Percentiles rank a stretch among this genome's conserved stretches.
phyloP scores from a whole-genome alignment of 2,888 invertebrate species.

The Malthinus seriepunctatus region DNA sequence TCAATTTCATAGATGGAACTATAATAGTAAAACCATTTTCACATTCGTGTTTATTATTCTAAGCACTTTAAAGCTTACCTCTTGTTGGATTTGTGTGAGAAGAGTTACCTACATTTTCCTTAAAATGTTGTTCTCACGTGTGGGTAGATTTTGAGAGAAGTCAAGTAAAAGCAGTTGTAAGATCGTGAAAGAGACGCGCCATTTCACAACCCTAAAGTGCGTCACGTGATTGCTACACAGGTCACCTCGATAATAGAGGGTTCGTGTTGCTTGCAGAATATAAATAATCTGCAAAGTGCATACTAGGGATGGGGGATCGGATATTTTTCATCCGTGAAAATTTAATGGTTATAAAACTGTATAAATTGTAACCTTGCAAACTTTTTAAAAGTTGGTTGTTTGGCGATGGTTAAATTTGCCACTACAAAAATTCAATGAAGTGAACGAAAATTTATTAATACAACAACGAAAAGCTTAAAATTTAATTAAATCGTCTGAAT shows the following conservation, averaged over 20 bases:
- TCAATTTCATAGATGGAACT: no score
- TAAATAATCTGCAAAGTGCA: conserved; percentile 24
- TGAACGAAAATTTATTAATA: no score
- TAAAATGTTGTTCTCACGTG: conserved; percentile 35
- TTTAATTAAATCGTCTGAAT: no score
- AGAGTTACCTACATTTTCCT: conserved; percentile 26
- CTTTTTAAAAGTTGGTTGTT: no score
- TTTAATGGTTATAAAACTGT: not conserved
- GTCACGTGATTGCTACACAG: conserved; percentile 36
- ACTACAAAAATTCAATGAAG: not conserved
- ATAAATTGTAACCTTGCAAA: no score
- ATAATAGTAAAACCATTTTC: no score
- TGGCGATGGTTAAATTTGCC: not conserved
- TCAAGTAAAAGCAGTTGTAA: conserved; percentile 38
- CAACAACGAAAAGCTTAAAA: no score
- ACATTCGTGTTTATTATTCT: not conserved
- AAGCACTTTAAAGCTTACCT: not conserved
- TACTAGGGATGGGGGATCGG: conserved; percentile 7
- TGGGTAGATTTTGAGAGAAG: conserved; percentile 39
- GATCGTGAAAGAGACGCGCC: conserved; percentile 40
- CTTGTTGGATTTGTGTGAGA: conserved; percentile 22
- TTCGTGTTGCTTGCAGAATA: conserved; percentile 25
- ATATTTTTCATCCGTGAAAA: conserved; percentile 12
- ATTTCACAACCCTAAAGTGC: conserved; percentile 36
- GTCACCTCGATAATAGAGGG: conserved; percentile 31